Conservation (phyloP, 2,888 invertebrate species). For the Ashinkailepas kermadecensis region DNA sequence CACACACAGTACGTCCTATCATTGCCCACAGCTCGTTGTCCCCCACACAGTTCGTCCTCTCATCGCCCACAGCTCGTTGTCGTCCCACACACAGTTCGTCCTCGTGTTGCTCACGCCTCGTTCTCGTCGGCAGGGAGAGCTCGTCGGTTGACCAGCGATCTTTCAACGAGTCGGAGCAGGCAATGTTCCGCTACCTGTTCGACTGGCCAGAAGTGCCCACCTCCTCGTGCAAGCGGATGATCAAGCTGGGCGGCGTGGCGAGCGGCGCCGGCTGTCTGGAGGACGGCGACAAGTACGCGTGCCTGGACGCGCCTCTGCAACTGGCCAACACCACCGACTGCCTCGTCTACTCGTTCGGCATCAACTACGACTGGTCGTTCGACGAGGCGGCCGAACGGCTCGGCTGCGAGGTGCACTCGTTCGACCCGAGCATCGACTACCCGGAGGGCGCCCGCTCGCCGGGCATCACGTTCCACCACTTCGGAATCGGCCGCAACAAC, state of each 20-base stretch:
- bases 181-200: conserved; percentile 12
- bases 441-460: conserved; percentile 35
- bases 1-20: no score
- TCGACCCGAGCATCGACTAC: conserved; percentile 37
- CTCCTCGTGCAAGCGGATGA: neutral
- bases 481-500: conserved; percentile 24
- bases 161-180: neutral
- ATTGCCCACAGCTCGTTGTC: no score
- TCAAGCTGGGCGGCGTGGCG: conserved; percentile 6
- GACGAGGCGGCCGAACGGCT: conserved; percentile 31
- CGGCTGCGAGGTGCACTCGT: conserved; percentile 40
- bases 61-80: no score
- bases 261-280: neutral
- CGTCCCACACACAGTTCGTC: no score
- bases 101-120: no score
- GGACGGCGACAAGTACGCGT: conserved; percentile 27
- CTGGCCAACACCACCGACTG: conserved; percentile 19
- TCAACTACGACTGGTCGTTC: conserved; percentile 34
- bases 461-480: conserved; percentile 35
- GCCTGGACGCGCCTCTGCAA: conserved; percentile 20
- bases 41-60: no score
- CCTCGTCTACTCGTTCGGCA: conserved; percentile 30
- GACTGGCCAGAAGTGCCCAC: conserved; percentile 8
- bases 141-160: neutral
- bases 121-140: neutral